A percentile compares a stretch with the other conserved stretches of the same genome.
phyloP scores from a whole-genome alignment of 2,113 vertebrate species.

The Solenodon paradoxus region DNA sequence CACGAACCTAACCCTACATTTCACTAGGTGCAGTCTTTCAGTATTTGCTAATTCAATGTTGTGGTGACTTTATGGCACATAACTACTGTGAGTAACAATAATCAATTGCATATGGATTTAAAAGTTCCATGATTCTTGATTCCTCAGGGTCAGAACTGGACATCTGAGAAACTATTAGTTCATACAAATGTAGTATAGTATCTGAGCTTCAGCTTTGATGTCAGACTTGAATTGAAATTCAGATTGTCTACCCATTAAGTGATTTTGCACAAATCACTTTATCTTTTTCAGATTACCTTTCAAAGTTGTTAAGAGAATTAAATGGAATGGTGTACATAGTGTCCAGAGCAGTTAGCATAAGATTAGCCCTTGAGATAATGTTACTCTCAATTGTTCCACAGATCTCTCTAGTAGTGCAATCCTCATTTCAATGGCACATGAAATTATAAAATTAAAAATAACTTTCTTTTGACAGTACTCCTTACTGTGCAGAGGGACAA shows the following conservation, averaged over 20 bases:
- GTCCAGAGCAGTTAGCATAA: background rate
- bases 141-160: background rate
- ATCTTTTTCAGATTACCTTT: background rate
- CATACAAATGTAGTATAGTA: background rate
- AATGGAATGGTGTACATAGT: background rate
- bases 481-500: background rate
- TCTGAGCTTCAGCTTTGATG: background rate
- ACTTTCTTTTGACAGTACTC: background rate
- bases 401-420: background rate
- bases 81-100: background rate
- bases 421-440: background rate
- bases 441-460: background rate
- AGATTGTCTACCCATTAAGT: background rate
- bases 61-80: background rate
- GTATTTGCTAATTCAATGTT: background rate
- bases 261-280: background rate
- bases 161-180: background rate
- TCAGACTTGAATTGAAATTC: background rate
- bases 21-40: background rate
- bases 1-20: background rate
- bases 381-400: background rate
- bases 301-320: background rate
- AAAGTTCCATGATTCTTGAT: background rate
- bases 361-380: background rate
- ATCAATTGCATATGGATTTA: background rate